Conservation (phyloP, 2,113 vertebrate species). For the Progne subis region DNA sequence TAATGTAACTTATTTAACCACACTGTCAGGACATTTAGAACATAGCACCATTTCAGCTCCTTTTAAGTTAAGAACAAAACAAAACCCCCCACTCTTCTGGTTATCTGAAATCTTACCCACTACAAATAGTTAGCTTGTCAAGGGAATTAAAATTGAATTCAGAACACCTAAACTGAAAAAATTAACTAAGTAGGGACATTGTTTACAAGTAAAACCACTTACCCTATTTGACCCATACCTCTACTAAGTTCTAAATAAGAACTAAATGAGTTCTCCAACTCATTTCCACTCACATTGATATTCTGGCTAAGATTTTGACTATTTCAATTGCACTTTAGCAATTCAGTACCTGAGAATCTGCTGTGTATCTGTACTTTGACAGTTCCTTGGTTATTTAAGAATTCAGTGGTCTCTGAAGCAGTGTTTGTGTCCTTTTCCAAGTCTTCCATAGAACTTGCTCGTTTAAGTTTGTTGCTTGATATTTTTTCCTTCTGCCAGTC, state of each 20-base stretch:
- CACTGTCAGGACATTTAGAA: not conserved
- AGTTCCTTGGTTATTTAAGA: conserved; percentile 88
- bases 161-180: not conserved
- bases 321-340: not conserved
- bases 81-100: not conserved
- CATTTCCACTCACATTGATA: not conserved
- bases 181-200: not conserved
- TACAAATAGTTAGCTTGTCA: not conserved
- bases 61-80: not conserved
- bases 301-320: not conserved
- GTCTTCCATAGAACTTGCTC: conserved; percentile 79
- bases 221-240: not conserved
- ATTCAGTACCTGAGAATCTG: conserved; percentile 81
- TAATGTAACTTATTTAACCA: not conserved
- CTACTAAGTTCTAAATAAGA: not conserved
- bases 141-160: not conserved
- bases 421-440: conserved; percentile 88
- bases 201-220: not conserved
- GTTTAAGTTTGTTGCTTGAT: conserved; percentile 84
- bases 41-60: not conserved
- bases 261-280: not conserved
- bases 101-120: not conserved
- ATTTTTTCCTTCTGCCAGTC: conserved; percentile 92
- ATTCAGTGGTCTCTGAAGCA: conserved; percentile 76
- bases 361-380: conserved; percentile 89